Base-by-base conservation (phyloP, 2,888 invertebrate species). In the Caenorhabditis imperialis region DNA sequence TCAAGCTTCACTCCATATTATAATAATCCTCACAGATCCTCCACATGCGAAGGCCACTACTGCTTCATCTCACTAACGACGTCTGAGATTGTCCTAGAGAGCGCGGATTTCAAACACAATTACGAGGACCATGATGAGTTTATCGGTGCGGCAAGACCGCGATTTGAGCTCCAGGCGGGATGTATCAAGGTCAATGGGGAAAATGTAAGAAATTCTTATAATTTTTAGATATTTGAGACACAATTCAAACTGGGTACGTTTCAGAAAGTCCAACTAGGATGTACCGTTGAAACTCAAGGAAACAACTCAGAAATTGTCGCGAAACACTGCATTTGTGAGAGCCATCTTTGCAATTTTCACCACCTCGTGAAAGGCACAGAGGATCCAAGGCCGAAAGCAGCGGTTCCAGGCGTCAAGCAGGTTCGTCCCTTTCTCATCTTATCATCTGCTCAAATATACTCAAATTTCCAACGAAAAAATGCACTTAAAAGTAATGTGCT, bases 1-100 rank as follows among this genome's bases (percentile, higher is more conserved):
- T n/a, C n/a, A n/a, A n/a, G 14, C 12, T 37, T 37, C 14, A 38
- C 14, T 40, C 2, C 2, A 61, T n/a, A 20, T 38, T 5, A 44
- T 45, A 45, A 57, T n/a, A 67, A 81, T 51, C 42, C n/a, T n/a
- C n/a, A n/a, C n/a, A 86, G 86, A 57, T 85, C 86, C 8, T 81
- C 83, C 10, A 86, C 86, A 1, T 87, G 87, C 65, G 85, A 87
- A 63, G 87, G 87, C 6, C 87, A 87, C 45, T 87, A 82, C 71
- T 87, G 87, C 63, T 87, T 87, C 65, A 82, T 87, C 35, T 80
- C 81, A 22, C 44, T 85, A 55, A 86, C 85, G 6, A 86, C 85
- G 4, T 81, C 81, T 4, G 87, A 87, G 40, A 72, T 87, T 20
- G 84, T 83, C 0, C 69, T 87, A 23, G 86, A 86, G 54, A 81